A percentile compares a stretch with the other conserved stretches of the same genome.
phyloP scores from a whole-genome alignment of 2,888 invertebrate genomes.

The Aphodius granarius region DNA sequence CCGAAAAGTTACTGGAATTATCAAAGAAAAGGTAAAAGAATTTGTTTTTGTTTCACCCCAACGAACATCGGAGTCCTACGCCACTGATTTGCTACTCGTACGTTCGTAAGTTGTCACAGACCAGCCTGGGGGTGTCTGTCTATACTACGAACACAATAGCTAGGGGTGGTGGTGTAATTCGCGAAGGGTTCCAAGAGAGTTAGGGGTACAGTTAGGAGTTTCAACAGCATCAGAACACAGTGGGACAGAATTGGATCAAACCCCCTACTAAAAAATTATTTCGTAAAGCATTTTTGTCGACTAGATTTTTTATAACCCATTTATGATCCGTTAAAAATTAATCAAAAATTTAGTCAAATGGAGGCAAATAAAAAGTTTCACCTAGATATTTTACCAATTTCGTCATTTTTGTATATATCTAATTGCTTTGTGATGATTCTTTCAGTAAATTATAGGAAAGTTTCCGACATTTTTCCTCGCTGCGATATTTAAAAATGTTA shows the following conservation, averaged over 20 bases:
- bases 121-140: conserved; percentile 1
- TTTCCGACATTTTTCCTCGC: too few relatives aligned
- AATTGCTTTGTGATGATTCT: too few relatives aligned
- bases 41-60: conserved; percentile 7
- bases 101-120: conserved; percentile 12
- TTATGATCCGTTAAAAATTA: not conserved
- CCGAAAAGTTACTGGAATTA: too few relatives aligned
- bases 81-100: not conserved
- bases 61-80: not conserved
- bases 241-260: not conserved
- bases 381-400: too few relatives aligned
- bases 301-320: too few relatives aligned
- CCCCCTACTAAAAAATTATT: not conserved
- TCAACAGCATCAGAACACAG: not conserved
- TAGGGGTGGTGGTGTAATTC: not conserved
- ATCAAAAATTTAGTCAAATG: not conserved
- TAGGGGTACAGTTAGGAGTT: not conserved
- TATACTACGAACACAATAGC: not conserved
- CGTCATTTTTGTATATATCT: too few relatives aligned
- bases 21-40: not conserved
- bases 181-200: not conserved
- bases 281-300: not conserved
- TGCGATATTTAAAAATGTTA: too few relatives aligned
- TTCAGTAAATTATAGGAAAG: too few relatives aligned
- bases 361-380: too few relatives aligned